Percentiles rank a stretch among this genome's conserved stretches.
Conservation (phyloP, 1,140 invertebrate genomes). For the Neomicropteryx cornuta region DNA sequence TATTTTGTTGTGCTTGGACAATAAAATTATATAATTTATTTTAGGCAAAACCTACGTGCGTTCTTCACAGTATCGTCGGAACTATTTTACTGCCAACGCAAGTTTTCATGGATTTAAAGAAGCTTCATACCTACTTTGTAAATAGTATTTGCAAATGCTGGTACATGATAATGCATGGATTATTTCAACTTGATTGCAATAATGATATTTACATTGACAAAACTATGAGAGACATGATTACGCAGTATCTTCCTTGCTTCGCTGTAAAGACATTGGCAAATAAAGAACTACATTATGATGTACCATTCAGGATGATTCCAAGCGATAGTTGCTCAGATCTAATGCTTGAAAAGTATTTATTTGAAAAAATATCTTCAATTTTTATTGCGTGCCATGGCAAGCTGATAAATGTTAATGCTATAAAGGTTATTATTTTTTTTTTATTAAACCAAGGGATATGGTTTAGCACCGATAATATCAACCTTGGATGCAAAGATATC, state of each 20-base stretch:
- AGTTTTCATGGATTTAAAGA: slow-evolving; percentile 16
- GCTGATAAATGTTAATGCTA: slow-evolving; percentile 12
- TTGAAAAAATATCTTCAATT: slow-evolving; percentile 12
- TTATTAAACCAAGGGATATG: neutral
- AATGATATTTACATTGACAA: slow-evolving; percentile 15
- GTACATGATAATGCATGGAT: slow-evolving; percentile 15
- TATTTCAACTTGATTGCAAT: slow-evolving; percentile 12
- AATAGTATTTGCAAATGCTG: slow-evolving; percentile 12
- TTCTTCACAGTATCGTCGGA: slow-evolving; percentile 11
- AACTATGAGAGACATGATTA: slow-evolving; percentile 13
- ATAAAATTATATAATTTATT: no score
- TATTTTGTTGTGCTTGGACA: no score
- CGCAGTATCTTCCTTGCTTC: slow-evolving; percentile 15
- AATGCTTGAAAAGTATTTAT: slow-evolving; percentile 13
- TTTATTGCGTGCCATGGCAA: slow-evolving; percentile 15
- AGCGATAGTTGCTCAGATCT: slow-evolving; percentile 9
- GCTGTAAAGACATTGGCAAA: slow-evolving; percentile 10
- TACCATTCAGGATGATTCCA: slow-evolving; percentile 11
- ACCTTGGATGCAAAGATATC: neutral
- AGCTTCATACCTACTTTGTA: slow-evolving; percentile 10
- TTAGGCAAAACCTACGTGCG: slow-evolving; percentile 13
- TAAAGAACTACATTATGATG: slow-evolving; percentile 10
- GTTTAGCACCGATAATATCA: neutral
- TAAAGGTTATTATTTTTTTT: slow-evolving; percentile 8
- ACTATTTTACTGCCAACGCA: slow-evolving; percentile 13